Base-by-base conservation (phyloP, 2,113 vertebrate genomes). In the Amphilophus citrinellus region DNA sequence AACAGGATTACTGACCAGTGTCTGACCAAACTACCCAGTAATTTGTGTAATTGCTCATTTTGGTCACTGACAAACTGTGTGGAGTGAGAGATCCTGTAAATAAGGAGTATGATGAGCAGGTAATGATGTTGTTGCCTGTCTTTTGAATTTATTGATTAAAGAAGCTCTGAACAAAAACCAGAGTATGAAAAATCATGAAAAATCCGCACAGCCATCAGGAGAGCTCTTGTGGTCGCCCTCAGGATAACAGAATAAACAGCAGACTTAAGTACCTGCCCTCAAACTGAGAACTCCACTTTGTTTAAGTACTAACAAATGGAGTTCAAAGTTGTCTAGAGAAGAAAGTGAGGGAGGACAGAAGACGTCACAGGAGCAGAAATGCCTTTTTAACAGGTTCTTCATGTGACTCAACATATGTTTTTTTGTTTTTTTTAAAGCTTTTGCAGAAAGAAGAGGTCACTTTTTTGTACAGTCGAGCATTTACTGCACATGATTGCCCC, bases 291-390 rank as follows among this genome's bases (percentile, higher is more conserved):
- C 22, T 53, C 3, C 8, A 18, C 20, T 59, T 53, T 4, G 44
- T 50, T 32, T 35, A 57, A 86, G 80, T 44, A 10, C 58, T 66
- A 32, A 35, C 56, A 50, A 81, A 78, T 32, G 60, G n/a, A 87
- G 83, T 85, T 63, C 17, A 73, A 11, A 63, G 61, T 77, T 44
- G 35, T 57, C 44, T 66, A 39, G 4, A 59, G 42, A 32, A 62
- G 22, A 57, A 37, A 56, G 32, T 56, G 17, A 27, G 15, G 42
- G n/a, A 15, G 8, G 44, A 81, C 1, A 10, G 0, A 57, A 24
- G 3, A 4, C 65, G 7, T 24, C 8, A 58, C 7, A 11, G 13
- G 35, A 82, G 44, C 59, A 57, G 39, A 79, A 77, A 61, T 18
- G 32, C 17, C 59, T 66, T 86, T 71, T 82, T 14, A 66, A 84